Percentiles rank a stretch among this genome's conserved stretches.
These are phyloP conservation scores for Pongo abelii DNA, from an alignment of 2,113 vertebrate genomes.

Conservation along the genomic window DNA sequence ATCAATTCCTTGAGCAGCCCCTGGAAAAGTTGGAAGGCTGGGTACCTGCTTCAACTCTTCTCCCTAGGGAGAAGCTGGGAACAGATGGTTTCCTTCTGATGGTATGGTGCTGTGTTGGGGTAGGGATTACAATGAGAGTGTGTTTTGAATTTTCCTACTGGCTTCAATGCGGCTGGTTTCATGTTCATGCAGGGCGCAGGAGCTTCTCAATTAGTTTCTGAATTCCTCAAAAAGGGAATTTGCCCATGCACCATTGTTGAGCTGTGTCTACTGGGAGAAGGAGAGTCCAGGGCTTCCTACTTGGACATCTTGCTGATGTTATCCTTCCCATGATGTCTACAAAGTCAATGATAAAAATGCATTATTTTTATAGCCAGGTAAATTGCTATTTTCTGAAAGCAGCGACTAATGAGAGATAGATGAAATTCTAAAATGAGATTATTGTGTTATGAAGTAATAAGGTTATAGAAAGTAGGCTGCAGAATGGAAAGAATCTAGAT, in stretches of 20 bases:
- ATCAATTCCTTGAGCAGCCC: not conserved
- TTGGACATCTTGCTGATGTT: not conserved
- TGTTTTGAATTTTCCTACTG: not conserved
- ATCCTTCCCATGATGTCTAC: not conserved
- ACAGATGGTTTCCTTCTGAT: not conserved
- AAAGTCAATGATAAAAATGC: not conserved
- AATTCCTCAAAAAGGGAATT: not conserved
- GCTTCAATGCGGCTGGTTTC: not conserved
- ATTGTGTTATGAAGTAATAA: not conserved
- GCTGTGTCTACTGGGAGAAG: not conserved
- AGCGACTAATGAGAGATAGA: not conserved
- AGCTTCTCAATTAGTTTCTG: not conserved
- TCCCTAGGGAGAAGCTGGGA: not conserved
- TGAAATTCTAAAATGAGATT: not conserved
- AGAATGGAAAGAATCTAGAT: not conserved
- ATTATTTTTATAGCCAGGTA: not conserved
- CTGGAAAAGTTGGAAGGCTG: not conserved
- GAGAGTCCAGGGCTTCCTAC: not conserved
- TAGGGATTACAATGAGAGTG: not conserved
- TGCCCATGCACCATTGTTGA: not conserved
- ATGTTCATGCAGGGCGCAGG: not conserved
- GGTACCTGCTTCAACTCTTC: not conserved
- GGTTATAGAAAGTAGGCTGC: not conserved
- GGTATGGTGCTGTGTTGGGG: too few relatives aligned
- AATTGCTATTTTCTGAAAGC: slow-evolving; percentile 5